Conservation (phyloP, 2,888 invertebrate species). For the Andrena flavipes region DNA sequence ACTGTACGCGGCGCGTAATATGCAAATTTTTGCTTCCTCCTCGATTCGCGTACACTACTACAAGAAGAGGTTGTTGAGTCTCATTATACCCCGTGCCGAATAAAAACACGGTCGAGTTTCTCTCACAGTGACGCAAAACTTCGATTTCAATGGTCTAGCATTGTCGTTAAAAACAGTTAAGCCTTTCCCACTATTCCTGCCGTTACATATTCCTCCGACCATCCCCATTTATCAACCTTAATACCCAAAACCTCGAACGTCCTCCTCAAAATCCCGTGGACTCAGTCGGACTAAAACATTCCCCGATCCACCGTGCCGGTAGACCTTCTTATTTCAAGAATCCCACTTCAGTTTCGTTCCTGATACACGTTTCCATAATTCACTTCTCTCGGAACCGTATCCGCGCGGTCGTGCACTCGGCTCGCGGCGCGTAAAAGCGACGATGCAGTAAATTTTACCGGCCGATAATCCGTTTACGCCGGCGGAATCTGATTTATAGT, state of each 20-base stretch:
- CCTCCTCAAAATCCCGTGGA: not conserved
- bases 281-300: not conserved
- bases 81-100: no score
- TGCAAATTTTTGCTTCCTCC: no score
- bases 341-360: constrained; percentile 2
- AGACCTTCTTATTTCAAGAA: constrained; percentile 2
- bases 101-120: no score
- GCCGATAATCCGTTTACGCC: constrained; percentile 70
- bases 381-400: constrained; percentile 3
- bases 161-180: no score
- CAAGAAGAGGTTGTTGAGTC: no score
- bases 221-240: no score
- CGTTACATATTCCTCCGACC: no score
- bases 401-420: not conserved
- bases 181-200: no score
- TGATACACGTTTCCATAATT: constrained; percentile 24
- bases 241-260: not conserved
- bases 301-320: not conserved
- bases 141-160: no score
- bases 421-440: constrained; percentile 30
- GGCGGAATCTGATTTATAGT: constrained; percentile 64
- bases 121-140: no score
- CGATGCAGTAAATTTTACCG: constrained; percentile 66
- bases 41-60: no score
- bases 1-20: no score